Base-by-base conservation (phyloP, 1,140 invertebrate genomes). In the Steinernema khuongi region DNA sequence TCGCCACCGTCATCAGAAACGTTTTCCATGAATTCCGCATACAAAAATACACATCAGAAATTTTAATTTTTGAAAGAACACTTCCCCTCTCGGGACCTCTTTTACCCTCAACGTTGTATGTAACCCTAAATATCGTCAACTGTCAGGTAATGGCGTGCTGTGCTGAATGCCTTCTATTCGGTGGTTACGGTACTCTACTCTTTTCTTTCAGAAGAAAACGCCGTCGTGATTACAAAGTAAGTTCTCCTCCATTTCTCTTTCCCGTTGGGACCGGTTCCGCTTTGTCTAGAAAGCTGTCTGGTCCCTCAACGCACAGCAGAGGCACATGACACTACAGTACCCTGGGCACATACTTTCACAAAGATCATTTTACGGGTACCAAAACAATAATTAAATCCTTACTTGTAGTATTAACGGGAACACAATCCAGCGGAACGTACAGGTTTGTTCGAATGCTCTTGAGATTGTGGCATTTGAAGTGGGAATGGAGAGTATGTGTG, bases 101-200 rank as follows among this genome's bases (percentile, higher is more conserved):
- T n/a, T n/a, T n/a, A n/a, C n/a, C n/a, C n/a, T n/a, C n/a, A n/a
- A n/a, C n/a, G n/a, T n/a, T n/a, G n/a, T n/a, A n/a, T n/a, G n/a
- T n/a, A n/a, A n/a, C n/a, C n/a, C n/a, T n/a, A n/a, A n/a, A n/a
- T n/a, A n/a, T n/a, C n/a, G n/a, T n/a, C n/a, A n/a, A n/a, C n/a
- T n/a, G n/a, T n/a, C n/a, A n/a, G n/a, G n/a, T n/a, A n/a, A n/a
- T n/a, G n/a, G n/a, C n/a, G n/a, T n/a, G 50, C 50, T 60, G 50
- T 60, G 50, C 22, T 60, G 11, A 22, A 14, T 17, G 26, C 26
- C 22, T 17, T 60, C 19, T 14, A 7, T 60, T n/a, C 50, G 50
- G 50, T 60, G 50, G 50, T 60, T 60, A 60, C 50, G 50, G 50
- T 60, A 60, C 26, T 60, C 50, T 60, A 60, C 26, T 60, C 50